phyloP scores from a whole-genome alignment of 2,888 invertebrate genomes.

The Julus scanicus region DNA sequence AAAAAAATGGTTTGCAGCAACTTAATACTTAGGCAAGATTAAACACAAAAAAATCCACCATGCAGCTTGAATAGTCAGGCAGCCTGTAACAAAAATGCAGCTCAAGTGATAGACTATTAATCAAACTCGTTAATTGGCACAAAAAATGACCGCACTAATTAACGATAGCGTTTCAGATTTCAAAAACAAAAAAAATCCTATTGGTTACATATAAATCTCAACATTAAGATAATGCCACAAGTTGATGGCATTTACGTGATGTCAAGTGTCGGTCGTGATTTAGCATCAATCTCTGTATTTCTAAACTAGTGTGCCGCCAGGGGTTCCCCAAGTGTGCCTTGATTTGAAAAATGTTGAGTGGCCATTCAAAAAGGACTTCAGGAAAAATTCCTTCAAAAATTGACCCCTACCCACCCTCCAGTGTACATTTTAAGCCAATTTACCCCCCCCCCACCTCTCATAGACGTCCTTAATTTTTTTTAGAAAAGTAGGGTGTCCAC shows the following conservation, averaged over 20 bases:
- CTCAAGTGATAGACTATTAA: background rate
- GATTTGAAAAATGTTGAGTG: no score
- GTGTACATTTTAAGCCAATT: no score
- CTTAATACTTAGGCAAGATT: background rate
- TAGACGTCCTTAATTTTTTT: no score
- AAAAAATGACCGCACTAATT: conserved; percentile 21
- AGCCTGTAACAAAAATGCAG: background rate
- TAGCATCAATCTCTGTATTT: background rate
- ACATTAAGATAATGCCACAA: background rate
- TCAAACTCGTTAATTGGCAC: background rate
- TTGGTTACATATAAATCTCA: background rate
- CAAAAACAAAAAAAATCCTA: background rate
- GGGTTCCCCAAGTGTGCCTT: no score
- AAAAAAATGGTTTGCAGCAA: background rate
- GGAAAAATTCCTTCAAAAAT: no score
- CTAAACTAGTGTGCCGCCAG: no score
- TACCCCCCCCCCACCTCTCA: no score
- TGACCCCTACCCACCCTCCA: no score
- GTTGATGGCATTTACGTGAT: background rate
- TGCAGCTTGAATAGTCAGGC: background rate
- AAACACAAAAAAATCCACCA: background rate
- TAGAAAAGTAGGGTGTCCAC: no score
- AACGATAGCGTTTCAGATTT: background rate
- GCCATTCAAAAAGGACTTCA: no score
- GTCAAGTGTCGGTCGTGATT: background rate